Evolutionary conservation across 1,140 invertebrate species (phyloP).

Genomic region (Ceratina australensis): DNA sequence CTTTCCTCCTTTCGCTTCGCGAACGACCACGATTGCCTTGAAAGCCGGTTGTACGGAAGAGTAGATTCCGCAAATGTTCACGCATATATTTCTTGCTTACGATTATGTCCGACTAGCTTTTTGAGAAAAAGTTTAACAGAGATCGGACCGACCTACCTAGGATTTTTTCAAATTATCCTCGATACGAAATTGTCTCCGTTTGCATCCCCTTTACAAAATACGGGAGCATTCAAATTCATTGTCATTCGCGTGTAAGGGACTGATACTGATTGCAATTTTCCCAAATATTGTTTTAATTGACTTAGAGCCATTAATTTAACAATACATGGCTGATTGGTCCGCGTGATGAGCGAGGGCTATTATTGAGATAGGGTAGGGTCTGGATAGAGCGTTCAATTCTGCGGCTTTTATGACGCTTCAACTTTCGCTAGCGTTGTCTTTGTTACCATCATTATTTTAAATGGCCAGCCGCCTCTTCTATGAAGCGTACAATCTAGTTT

Average conservation of each 20-base stretch:
- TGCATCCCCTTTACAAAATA: background rate
- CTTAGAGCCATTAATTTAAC: background rate
- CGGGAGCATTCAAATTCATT: background rate
- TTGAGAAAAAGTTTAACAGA: background rate
- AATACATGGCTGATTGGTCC: background rate
- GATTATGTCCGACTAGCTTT: slow-evolving; percentile 40
- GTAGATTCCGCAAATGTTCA: slow-evolving; percentile 32
- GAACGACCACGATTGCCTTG: background rate
- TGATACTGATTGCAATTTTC: background rate
- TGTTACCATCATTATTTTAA: too few relatives aligned
- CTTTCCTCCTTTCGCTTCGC: background rate
- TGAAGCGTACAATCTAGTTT: too few relatives aligned
- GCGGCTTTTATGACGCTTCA: background rate
- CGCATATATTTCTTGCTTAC: slow-evolving; percentile 54
- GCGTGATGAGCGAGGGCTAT: background rate
- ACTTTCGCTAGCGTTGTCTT: background rate
- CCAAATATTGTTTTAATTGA: slow-evolving; percentile 6
- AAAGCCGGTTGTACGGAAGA: slow-evolving; percentile 11
- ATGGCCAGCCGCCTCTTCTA: too few relatives aligned
- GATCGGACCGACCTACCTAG: background rate
- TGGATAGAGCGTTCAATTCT: background rate
- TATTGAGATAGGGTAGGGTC: background rate
- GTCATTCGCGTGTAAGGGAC: background rate
- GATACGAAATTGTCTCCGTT: background rate
- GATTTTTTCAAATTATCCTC: too few relatives aligned